A percentile compares a stretch with the other conserved stretches of the same genome.
Evolutionary conservation across 1,140 invertebrate genomes (phyloP).

Genomic region (Brachionus asplanchnoidis): DNA sequence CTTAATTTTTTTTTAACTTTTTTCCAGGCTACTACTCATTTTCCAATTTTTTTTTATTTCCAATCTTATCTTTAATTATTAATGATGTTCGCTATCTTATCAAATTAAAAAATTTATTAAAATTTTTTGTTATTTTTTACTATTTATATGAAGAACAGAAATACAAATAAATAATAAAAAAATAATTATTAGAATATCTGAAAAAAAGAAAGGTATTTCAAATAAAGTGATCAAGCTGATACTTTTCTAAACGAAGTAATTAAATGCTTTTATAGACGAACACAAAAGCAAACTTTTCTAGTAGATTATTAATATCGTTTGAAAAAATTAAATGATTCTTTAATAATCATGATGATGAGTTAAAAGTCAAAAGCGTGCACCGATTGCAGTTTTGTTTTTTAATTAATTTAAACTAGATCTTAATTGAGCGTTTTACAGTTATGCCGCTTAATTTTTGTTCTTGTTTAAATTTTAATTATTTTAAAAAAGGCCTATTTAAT

Average conservation of each 20-base stretch:
- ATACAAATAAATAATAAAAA: too few species aligned
- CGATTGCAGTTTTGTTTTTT: background rate
- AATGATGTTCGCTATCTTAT: too few species aligned
- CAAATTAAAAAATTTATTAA: too few species aligned
- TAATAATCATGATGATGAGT: background rate
- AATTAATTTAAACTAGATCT: background rate
- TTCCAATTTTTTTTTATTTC: too few species aligned
- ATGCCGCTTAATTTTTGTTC: background rate
- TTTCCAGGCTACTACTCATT: too few species aligned
- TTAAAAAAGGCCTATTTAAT: background rate
- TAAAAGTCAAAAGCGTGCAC: background rate
- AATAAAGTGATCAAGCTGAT: background rate
- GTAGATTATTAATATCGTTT: background rate
- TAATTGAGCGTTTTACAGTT: background rate
- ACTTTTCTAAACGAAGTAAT: constrained; percentile 6
- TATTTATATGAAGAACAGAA: too few species aligned
- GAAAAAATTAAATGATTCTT: background rate
- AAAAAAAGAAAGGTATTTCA: background rate
- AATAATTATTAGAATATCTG: background rate
- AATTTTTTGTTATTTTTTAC: too few species aligned
- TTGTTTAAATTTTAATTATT: background rate
- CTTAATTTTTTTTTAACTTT: too few species aligned
- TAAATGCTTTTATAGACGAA: background rate
- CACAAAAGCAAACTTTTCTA: background rate
- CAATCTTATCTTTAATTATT: too few species aligned